Percentiles rank a stretch among this genome's conserved stretches.
These are phyloP conservation scores for Zaprionus tsacasi DNA, from an alignment of 1,140 invertebrate genomes.

Conservation along the genomic window DNA sequence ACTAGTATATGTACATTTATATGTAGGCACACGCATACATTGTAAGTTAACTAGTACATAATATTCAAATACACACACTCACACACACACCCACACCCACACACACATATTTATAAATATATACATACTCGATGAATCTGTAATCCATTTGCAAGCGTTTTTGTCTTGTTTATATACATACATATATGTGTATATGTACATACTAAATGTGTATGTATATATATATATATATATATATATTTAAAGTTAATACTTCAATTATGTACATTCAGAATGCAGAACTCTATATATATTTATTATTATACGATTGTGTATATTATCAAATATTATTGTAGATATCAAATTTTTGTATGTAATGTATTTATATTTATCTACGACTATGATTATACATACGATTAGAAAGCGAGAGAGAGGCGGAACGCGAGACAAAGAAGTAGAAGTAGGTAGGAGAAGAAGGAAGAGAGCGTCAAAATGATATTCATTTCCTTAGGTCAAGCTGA, in stretches of 20 bases:
- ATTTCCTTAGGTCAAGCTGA: conserved; percentile 2
- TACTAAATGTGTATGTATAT: neutral
- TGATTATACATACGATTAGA: conserved; percentile 21
- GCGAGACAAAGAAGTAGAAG: neutral
- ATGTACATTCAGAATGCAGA: conserved; percentile 64
- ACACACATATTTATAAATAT: conserved; percentile 32
- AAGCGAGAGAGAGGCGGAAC: neutral
- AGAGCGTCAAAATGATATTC: neutral
- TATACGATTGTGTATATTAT: conserved; percentile 62
- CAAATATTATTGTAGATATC: conserved; percentile 73
- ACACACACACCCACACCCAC: conserved; percentile 15
- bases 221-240: conserved; percentile 29
- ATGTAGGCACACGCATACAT: conserved; percentile 28
- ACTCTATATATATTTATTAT: conserved; percentile 53
- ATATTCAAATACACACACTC: conserved; percentile 34
- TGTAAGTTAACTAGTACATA: conserved; percentile 17
- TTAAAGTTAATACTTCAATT: conserved; percentile 69
- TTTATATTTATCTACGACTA: conserved; percentile 59
- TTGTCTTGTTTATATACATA: conserved; percentile 73
- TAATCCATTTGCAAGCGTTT: conserved; percentile 73
- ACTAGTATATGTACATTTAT: conserved; percentile 38
- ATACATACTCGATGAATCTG: conserved; percentile 62
- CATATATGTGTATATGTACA: neutral
- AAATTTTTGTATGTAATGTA: conserved; percentile 74
- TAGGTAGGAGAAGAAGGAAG: neutral